phyloP scores from a whole-genome alignment of 2,888 invertebrate species.

The Trissoscelio sp. region DNA sequence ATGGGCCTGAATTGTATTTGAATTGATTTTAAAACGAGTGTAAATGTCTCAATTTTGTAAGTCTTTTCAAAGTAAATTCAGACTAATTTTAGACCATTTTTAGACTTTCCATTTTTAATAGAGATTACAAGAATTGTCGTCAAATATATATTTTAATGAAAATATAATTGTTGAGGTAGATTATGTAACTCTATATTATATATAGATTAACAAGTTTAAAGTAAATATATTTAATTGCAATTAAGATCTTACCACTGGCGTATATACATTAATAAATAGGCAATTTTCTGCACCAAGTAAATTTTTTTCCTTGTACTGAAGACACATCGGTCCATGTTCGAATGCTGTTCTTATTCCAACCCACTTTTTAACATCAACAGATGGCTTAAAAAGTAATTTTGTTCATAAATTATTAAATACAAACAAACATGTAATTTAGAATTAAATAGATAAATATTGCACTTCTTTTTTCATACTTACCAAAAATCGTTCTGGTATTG shows the following conservation, averaged over 20 bases:
- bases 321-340: constrained; percentile 18
- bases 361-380: constrained; percentile 24
- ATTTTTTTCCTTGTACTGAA: neutral
- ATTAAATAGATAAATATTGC: neutral
- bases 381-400: constrained; percentile 21
- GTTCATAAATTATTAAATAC: neutral
- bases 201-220: no score
- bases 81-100: no score
- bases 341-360: neutral
- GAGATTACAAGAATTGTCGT: no score
- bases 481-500: constrained; percentile 17
- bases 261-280: constrained; percentile 43
- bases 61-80: no score
- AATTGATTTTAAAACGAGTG: no score
- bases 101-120: no score
- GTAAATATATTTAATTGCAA: neutral
- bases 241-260: constrained; percentile 28
- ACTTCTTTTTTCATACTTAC: constrained; percentile 9
- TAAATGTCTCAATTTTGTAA: no score
- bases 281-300: constrained; percentile 27
- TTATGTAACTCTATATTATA: no score
- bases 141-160: no score
- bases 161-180: no score
- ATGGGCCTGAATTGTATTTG: no score
- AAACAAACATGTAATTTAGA: neutral